Conservation (phyloP, 2,797 vertebrate genomes). For the Pipistrellus nathusii region DNA sequence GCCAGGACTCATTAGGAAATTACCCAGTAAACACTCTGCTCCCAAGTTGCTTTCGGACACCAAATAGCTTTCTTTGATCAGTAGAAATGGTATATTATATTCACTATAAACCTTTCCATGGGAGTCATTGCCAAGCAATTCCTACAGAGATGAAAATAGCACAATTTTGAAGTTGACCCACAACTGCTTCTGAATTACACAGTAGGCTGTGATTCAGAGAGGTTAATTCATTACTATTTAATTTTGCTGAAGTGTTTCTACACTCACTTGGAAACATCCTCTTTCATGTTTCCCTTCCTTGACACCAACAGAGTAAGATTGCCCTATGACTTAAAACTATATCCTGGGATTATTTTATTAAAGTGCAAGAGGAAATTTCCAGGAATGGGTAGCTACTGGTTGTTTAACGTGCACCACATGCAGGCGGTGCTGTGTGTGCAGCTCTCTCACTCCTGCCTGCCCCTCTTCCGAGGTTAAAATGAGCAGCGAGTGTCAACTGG, state of each 20-base stretch:
- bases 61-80: conserved; percentile 59
- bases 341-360: conserved; percentile 22
- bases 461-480: not conserved
- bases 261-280: conserved; percentile 13
- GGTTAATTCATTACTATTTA: conserved; percentile 44
- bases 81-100: not conserved
- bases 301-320: conserved; percentile 19
- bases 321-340: conserved; percentile 1
- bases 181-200: conserved; percentile 46
- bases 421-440: not conserved
- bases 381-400: not conserved
- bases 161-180: conserved; percentile 33
- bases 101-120: not conserved
- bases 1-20: not conserved
- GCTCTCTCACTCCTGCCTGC: not conserved
- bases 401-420: not conserved
- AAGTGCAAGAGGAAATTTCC: not conserved
- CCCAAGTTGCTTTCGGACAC: not conserved
- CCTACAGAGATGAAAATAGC: conserved; percentile 55
- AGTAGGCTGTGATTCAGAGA: conserved; percentile 26
- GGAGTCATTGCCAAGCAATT: not conserved
- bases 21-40: conserved; percentile 19
- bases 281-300: conserved; percentile 10
- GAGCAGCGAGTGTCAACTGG: not conserved
- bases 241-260: conserved; percentile 55